Evolutionary conservation across 2,113 vertebrate species (phyloP).

Genomic region (Tricholaema leucomelas): DNA sequence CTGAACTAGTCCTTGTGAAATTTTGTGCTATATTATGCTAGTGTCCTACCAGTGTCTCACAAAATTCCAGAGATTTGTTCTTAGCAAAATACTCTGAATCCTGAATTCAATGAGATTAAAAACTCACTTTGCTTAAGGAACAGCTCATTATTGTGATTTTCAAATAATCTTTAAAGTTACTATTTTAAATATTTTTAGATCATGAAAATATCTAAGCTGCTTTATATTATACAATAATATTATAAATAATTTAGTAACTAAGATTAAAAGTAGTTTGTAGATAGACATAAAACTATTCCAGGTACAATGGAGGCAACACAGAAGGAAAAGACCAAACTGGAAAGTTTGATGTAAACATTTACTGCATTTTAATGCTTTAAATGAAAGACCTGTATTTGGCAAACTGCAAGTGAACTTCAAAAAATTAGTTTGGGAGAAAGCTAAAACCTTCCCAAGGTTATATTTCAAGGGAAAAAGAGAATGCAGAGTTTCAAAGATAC

Average conservation of each 20-base stretch:
- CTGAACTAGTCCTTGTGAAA: background rate
- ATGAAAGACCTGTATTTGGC: background rate
- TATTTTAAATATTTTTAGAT: background rate
- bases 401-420: background rate
- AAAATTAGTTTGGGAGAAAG: background rate
- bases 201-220: background rate
- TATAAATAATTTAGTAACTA: background rate
- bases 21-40: background rate
- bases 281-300: background rate
- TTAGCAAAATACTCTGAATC: background rate
- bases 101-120: background rate
- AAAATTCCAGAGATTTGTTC: background rate
- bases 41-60: background rate
- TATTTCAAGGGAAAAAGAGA: constrained; percentile 1
- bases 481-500: background rate
- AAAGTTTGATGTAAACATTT: background rate
- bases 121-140: background rate
- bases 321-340: constrained; percentile 10
- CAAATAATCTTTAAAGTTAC: background rate
- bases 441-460: background rate
- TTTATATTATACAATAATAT: background rate
- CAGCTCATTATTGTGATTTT: background rate
- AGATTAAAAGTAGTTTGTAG: background rate
- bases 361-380: constrained; percentile 7
- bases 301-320: background rate